Conservation (phyloP, 2,888 invertebrate genomes). For the Epirrhoe tristata region DNA sequence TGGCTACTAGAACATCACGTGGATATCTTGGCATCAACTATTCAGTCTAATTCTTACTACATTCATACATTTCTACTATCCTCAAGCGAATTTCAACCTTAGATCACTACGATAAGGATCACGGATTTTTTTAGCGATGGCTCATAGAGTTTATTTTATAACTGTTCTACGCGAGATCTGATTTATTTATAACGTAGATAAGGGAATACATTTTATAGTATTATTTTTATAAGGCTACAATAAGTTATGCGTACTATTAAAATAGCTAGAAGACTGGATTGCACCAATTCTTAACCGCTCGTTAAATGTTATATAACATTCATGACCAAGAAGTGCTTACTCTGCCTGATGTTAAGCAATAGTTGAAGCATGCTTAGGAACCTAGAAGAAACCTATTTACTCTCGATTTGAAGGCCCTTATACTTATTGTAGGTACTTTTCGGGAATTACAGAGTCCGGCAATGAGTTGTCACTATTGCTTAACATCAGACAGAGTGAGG, state of each 20-base stretch:
- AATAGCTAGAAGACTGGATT: not conserved
- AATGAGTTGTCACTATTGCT: too few relatives aligned
- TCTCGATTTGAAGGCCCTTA: too few relatives aligned
- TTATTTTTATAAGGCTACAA: conserved; percentile 1
- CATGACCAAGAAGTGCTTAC: too few relatives aligned
- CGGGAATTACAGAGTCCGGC: too few relatives aligned
- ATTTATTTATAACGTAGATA: conserved; percentile 12
- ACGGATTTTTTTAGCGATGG: not conserved
- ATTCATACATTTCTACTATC: not conserved
- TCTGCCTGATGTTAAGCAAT: too few relatives aligned
- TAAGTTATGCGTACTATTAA: conserved; percentile 1
- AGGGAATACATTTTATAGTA: not conserved
- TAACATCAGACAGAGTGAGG: too few relatives aligned
- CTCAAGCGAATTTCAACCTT: conserved; percentile 22
- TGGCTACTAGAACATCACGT: conserved; percentile 13
- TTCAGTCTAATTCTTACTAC: conserved; percentile 7
- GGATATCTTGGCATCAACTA: conserved; percentile 18
- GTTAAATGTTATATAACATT: too few relatives aligned
- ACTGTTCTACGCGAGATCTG: conserved; percentile 16
- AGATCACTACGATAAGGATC: conserved; percentile 11
- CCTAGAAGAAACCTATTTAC: too few relatives aligned
- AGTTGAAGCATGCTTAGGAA: too few relatives aligned
- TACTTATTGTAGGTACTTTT: too few relatives aligned
- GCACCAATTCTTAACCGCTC: not conserved
- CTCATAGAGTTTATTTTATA: conserved; percentile 14